Evolutionary conservation across 1,140 invertebrate species (phyloP).

Genomic region (Anastrepha obliqua): DNA sequence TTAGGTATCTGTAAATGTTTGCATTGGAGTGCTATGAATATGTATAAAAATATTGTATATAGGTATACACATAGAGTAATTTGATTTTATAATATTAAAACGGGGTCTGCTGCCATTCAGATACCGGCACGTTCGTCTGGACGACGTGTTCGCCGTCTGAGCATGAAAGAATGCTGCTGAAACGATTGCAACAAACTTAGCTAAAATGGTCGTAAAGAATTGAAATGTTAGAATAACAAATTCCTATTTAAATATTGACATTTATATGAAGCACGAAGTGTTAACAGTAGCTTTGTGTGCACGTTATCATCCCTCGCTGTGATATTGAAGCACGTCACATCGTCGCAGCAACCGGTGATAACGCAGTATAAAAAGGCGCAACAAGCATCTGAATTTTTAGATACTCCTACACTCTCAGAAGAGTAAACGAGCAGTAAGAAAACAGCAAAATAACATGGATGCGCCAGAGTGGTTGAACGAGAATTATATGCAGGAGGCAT

Average conservation of each 20-base stretch:
- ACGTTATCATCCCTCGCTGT: background rate
- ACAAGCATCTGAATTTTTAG: background rate
- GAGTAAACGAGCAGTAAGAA: background rate
- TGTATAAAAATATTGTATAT: too few relatives aligned
- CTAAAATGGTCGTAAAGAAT: background rate
- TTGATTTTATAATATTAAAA: too few relatives aligned
- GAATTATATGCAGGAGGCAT: constrained; percentile 64
- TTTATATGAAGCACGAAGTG: background rate
- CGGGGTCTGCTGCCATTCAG: too few relatives aligned
- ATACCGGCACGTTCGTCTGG: too few relatives aligned
- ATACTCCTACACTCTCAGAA: background rate
- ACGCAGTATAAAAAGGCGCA: background rate
- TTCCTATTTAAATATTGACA: background rate
- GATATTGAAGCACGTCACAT: background rate
- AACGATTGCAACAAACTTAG: background rate
- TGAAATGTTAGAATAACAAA: background rate
- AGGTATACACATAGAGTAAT: too few relatives aligned
- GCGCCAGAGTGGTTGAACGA: constrained; percentile 69
- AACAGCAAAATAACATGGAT: constrained; percentile 56
- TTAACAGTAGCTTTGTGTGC: background rate
- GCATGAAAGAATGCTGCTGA: constrained; percentile 7
- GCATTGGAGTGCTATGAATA: too few relatives aligned
- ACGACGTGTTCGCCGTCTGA: background rate
- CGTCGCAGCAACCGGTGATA: too few relatives aligned
- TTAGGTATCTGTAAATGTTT: too few relatives aligned